A percentile compares a stretch with the other conserved stretches of the same genome.
Evolutionary conservation across 2,113 vertebrate species (phyloP).

Genomic region (Cepphus grylle): DNA sequence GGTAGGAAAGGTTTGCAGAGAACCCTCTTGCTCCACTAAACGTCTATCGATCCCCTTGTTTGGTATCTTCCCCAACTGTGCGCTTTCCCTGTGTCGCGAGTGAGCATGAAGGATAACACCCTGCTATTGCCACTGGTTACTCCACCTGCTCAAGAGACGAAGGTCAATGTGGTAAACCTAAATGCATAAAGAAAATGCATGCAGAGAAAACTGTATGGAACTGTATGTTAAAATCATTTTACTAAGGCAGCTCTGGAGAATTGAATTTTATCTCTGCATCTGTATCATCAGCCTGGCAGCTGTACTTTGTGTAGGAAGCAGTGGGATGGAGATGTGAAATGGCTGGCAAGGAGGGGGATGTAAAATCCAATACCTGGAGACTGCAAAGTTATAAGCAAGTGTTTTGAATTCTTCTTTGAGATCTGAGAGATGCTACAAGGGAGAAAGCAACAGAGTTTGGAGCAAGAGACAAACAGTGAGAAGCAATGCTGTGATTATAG

Average conservation of each 20-base stretch:
- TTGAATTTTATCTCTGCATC: conserved; percentile 11
- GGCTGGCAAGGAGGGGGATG: neutral
- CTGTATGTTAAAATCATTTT: neutral
- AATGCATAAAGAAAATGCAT: neutral
- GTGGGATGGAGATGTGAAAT: conserved; percentile 33
- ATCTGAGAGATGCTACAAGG: neutral
- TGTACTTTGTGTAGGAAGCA: conserved; percentile 49
- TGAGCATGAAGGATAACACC: neutral
- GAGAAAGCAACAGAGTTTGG: neutral
- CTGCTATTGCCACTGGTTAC: neutral
- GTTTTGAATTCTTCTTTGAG: neutral
- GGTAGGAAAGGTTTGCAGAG: neutral
- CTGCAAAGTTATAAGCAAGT: neutral
- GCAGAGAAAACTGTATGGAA: neutral
- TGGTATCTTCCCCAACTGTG: neutral
- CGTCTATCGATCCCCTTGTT: neutral
- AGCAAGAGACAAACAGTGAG: neutral
- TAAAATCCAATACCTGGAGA: neutral
- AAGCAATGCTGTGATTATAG: neutral
- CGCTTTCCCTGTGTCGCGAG: neutral
- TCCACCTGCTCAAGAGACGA: neutral
- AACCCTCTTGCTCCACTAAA: neutral
- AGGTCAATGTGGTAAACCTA: neutral
- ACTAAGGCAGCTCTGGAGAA: neutral
- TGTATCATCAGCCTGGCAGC: conserved; percentile 37